phyloP scores from a whole-genome alignment of 2,113 vertebrate species.

The Rousettus leschenaultii region DNA sequence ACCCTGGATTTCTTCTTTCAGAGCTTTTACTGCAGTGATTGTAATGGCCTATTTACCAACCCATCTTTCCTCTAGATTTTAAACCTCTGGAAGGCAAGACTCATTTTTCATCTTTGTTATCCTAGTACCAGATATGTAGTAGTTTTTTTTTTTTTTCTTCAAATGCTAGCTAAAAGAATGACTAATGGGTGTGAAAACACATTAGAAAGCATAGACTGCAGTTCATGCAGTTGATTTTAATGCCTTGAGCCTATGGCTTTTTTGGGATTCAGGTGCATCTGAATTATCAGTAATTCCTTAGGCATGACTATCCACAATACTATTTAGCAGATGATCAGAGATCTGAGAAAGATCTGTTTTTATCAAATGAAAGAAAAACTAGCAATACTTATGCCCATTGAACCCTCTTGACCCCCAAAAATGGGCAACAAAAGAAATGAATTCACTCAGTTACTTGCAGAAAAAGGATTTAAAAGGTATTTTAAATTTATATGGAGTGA shows the following conservation, averaged over 20 bases:
- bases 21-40: neutral
- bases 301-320: neutral
- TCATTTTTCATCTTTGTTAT: neutral
- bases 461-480: neutral
- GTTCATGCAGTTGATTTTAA: neutral
- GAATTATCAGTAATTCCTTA: constrained; percentile 7
- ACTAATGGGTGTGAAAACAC: neutral
- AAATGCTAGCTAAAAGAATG: neutral
- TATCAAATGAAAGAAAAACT: neutral
- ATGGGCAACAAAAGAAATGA: neutral
- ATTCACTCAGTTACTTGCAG: neutral
- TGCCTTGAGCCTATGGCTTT: neutral
- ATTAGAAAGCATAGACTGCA: neutral
- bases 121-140: neutral
- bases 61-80: neutral
- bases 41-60: neutral
- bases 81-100: neutral
- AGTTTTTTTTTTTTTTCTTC: neutral
- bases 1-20: neutral
- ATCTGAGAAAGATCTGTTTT: neutral
- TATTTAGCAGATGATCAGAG: neutral
- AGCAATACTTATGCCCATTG: neutral
- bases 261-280: neutral
- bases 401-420: neutral
- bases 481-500: neutral